Base-by-base conservation (phyloP, 2,113 vertebrate genomes). In the Pterocles burchelli region DNA sequence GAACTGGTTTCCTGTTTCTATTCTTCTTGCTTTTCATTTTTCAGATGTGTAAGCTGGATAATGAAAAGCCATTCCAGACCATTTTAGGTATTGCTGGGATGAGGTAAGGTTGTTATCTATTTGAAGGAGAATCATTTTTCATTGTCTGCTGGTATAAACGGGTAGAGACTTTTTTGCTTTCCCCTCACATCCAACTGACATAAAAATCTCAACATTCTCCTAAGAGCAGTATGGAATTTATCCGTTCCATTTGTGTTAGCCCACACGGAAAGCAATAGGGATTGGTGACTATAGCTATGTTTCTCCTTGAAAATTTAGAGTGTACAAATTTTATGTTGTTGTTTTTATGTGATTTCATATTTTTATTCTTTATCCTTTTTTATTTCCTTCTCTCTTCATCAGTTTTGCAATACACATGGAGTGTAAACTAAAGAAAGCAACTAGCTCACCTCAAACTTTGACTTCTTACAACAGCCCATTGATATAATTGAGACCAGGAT, bases 21-120 rank as follows among this genome's bases (percentile, higher is more conserved):
- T 78, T 93, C 86, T 88, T 70, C 93, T 93, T 68, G 65, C 83
- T 49, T 92, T 89, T 87, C 90, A 96, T 96, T 92, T 96, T 81
- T 96, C 90, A 92, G 88, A 96, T 95, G 79, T 81, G 74, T 87
- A 90, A 93, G 90, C 52, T 46, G 92, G 82, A 92, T 92, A 95
- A 96, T 82, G 83, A 96, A 95, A 97, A 96, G 76, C 76, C 80
- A 93, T 95, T 95, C 92, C 96, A 87, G 80, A 86, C 73, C 70
- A 89, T 95, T 91, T 96, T 72, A 88, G 71, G 78, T 91, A 94
- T 92, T 72, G 76, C 73, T 72, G 74, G 76, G 95, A 93, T 89
- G 83, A 94, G 62, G 91, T 85, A 89, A 94, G 74, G 80, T 80
- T 94, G 92, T 95, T 95, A 90, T 94, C 92, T 96, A 4, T 61